These are phyloP conservation scores for Varecia variegata DNA, from an alignment of 2,797 vertebrate genomes.

Conservation along the genomic window DNA sequence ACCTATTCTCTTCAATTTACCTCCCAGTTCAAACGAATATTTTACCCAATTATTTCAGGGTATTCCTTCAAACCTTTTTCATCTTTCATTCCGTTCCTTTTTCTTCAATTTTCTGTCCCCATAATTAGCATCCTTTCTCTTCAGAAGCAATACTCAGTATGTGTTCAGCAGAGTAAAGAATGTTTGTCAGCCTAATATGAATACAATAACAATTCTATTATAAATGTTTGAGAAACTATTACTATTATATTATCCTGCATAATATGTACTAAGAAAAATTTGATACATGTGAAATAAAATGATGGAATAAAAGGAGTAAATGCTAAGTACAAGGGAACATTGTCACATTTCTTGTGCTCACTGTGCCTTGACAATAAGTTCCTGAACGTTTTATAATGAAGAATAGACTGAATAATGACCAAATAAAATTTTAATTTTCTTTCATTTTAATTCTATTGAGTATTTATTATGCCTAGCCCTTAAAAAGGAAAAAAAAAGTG, in stretches of 20 bases:
- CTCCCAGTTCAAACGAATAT: neutral
- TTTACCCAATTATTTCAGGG: neutral
- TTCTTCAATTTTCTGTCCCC: neutral
- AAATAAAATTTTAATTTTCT: conserved; percentile 74
- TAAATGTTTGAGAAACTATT: conserved; percentile 43
- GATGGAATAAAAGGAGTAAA: conserved; percentile 39
- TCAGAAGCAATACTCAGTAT: neutral
- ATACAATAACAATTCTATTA: neutral
- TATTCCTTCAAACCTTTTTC: neutral
- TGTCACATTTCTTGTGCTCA: conserved; percentile 39
- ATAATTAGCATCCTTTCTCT: neutral
- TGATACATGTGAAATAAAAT: conserved; percentile 33
- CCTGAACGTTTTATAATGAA: conserved; percentile 61
- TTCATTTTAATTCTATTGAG: conserved; percentile 60
- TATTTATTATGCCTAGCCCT: neutral
- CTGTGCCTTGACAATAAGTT: conserved; percentile 62
- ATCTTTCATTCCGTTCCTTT: neutral
- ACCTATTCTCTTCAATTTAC: neutral
- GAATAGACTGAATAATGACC: conserved; percentile 33
- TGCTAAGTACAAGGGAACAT: conserved; percentile 48
- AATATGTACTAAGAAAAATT: conserved; percentile 15
- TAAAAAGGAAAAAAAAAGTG: conserved; percentile 70
- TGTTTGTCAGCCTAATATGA: neutral
- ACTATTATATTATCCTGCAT: conserved; percentile 17
- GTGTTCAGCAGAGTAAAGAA: neutral